Evolutionary conservation across 2,113 vertebrate genomes (phyloP), one percentile per base, ranked within the genome.

Genomic region (Chaetops frenatus): DNA sequence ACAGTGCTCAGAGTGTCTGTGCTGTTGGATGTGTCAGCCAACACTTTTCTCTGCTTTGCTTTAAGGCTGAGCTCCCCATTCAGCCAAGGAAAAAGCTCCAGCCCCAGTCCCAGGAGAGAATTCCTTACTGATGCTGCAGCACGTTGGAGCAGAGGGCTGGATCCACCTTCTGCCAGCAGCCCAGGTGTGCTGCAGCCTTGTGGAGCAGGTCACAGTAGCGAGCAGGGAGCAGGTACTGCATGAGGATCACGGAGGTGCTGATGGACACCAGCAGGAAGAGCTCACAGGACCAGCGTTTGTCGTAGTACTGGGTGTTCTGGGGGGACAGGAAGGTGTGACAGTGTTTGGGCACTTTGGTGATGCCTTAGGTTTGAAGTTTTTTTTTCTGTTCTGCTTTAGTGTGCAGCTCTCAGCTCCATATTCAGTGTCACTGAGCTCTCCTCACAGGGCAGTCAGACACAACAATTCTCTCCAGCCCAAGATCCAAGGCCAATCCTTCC

Each of bases 131-230:
- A 54, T 99, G 99, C 97, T 99, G 99, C 8, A 99, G 99, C 91
- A 99, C 98, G 1, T 99, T 99, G 97, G 99, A 99, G 97, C 99
- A 99, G 76, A 99, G 98, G 0, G 99, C 98, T 0, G 99, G 99
- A 81, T 99, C 99, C 16, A 99, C 99, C 97, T 99, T 99, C 97
- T 99, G 99, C 99, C 99, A 99, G 98, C 99, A 99, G 97, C 99
- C 99, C 91, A 99, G 97, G 95, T 99, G 99, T 12, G 99, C 99
- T 1, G 99, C 99, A 2, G 99, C 99, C 79, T 99, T 99, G 94
- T 99, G 99, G 27, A 99, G 98, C 58, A 99, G 98, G 97, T 99
- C 99, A 1, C 99, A 99, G 97, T 99, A 99, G 71, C 98, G 99
- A 1, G 99, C 98, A 1, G 99, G 99, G 24, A 99, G 83, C 77